Base-by-base conservation (phyloP, 2,888 invertebrate species). In the Blastobasis lacticolella region DNA sequence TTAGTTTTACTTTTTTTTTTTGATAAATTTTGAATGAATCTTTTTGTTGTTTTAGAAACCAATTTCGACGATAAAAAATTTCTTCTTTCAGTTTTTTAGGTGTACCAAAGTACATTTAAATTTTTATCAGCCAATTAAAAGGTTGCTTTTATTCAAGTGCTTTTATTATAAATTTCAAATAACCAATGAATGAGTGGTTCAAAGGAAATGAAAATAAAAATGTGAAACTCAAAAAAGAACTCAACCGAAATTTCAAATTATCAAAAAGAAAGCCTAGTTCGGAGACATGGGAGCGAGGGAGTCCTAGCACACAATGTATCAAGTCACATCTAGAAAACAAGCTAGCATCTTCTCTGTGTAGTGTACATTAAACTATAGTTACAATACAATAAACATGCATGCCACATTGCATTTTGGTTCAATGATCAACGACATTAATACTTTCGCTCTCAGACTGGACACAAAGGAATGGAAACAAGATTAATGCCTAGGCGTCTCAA, bases 351-450 rank as follows among this genome's bases (percentile, higher is more conserved):
- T 76, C 66, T 60, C 71, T 66, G 70, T 77, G 74, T 69, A 77
- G 74, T 69, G 69, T 75, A 83, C 81, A 83, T 75, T 80, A 78
- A 78, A 74, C 83, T 86, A 85, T 75, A 78, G 68, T 83, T 81
- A 85, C 83, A 85, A 71, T 82, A 87, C 85, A 83, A 63, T 73
- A 75, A 66, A 81, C 87, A 87, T 87, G 87, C 87, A 86, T 80
- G 84, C 80, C 80, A 79, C 77, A 73, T 82, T 87, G 87, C 75
- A 78, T 81, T 84, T 79, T 87, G 87, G 87, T 86, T 87, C 87
- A 84, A 87, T 81, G 85, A 79, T 71, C 66, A 75, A 73, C 69
- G 64, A 62, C 41, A 9, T 57, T 57, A 59, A 62, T 62, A 56
- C 23, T 23, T 23, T 23, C 3, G 1, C 23, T 23, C 23, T 23